A percentile compares a stretch with the other conserved stretches of the same genome.
phyloP scores from a whole-genome alignment of 2,797 vertebrate genomes.

The Clamator glandarius region DNA sequence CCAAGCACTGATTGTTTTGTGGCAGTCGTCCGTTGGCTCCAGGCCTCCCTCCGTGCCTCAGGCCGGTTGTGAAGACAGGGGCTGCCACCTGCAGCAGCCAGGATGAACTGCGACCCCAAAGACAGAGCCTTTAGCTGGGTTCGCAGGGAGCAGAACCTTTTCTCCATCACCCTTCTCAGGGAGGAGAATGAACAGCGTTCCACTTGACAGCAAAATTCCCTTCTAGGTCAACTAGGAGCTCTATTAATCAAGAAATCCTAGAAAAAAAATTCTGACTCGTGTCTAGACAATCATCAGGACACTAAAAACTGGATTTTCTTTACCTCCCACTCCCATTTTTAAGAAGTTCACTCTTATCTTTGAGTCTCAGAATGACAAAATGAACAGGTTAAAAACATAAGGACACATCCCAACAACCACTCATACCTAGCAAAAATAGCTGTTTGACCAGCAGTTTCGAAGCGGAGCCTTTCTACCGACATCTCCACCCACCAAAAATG shows the following conservation, averaged over 20 bases:
- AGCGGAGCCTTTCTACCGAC: not conserved
- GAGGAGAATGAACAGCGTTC: not conserved
- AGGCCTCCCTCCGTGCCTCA: not conserved
- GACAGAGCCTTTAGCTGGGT: not conserved
- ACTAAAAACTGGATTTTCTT: not conserved
- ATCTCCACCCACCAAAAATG: not conserved
- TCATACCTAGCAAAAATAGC: not conserved
- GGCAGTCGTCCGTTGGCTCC: not conserved
- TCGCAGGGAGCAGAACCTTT: not conserved
- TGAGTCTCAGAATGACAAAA: not conserved
- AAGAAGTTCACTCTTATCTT: not conserved
- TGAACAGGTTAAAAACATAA: not conserved
- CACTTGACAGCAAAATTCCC: not conserved
- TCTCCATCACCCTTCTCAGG: not conserved
- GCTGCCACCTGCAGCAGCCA: constrained; percentile 28
- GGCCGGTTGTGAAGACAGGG: not conserved
- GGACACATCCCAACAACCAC: not conserved
- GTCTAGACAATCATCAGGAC: not conserved
- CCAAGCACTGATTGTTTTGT: not conserved
- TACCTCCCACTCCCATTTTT: not conserved
- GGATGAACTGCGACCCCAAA: not conserved
- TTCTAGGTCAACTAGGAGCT: not conserved
- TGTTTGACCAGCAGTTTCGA: not conserved
- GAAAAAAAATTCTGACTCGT: not conserved
- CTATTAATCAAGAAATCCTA: not conserved